Evolutionary conservation across 2,113 vertebrate species (phyloP).

Genomic region (Megatriorchis doriae): DNA sequence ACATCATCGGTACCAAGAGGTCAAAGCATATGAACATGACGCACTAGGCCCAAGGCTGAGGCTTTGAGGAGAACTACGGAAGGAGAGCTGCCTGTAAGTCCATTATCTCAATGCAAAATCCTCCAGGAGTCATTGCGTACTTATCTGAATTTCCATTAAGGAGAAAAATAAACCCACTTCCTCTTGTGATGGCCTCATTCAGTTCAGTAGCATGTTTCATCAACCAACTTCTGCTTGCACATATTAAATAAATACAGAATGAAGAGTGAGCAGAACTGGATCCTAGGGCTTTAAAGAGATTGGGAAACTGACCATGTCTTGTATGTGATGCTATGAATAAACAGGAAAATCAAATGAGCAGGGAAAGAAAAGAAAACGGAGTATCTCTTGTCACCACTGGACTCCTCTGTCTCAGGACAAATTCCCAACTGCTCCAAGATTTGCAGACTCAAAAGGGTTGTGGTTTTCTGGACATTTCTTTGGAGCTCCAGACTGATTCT

Average conservation of each 20-base stretch:
- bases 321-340: neutral
- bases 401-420: neutral
- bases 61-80: neutral
- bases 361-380: neutral
- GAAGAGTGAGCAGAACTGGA: slow-evolving; percentile 12
- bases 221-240: neutral
- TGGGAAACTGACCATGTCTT: neutral
- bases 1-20: neutral
- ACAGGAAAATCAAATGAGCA: neutral
- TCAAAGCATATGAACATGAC: neutral
- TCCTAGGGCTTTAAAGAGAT: neutral
- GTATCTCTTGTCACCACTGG: neutral
- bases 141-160: neutral
- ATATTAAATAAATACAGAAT: slow-evolving; percentile 9
- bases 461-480: neutral
- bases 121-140: neutral
- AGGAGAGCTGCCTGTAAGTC: neutral
- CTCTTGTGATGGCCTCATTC: neutral
- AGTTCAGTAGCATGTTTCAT: neutral
- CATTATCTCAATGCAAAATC: neutral
- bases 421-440: neutral
- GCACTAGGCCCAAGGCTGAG: neutral
- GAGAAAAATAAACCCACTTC: slow-evolving; percentile 43
- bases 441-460: neutral
- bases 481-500: neutral